Evolutionary conservation across 2,888 invertebrate species (phyloP), one percentile per base, ranked within the genome.

Genomic region (Dasypogon diadema): DNA sequence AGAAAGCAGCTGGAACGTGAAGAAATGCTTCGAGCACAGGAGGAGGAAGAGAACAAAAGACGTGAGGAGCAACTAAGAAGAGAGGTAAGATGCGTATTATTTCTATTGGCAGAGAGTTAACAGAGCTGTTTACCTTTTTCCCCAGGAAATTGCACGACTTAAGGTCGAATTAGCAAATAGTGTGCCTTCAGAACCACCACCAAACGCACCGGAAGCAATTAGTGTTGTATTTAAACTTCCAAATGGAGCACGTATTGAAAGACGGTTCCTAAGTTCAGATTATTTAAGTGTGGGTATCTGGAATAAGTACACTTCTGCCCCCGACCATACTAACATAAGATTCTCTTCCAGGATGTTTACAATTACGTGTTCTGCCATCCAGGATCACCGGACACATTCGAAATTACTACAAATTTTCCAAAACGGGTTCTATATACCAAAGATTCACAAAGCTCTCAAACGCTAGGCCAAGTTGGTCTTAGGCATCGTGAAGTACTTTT

Each of bases 331-430:
- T 46, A 5, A 76, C 16, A 75, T 60, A 75, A n/a, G 73, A 79
- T 80, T 76, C 79, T 79, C 78, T 89, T 90, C 34, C 88, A 98
- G 97, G 93, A 94, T 84, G 90, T 99, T 78, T 97, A 96, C 87
- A 93, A 96, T 86, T 98, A 94, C 87, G 94, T 98, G 79, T 97
- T 98, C 87, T 97, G 97, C 83, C 96, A 98, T 87, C 95, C 96
- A 2, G 91, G 92, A 81, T 92, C 98, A 12, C 98, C 98, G 1
- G 91, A 96, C 84, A 92, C 93, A 83, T 98, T 98, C 84, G 96
- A 98, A 88, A 96, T 98, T 79, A 95, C 96, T 63, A 97, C 96
- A 79, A 98, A 97, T 87, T 98, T 96, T 85, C 98, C 98, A 0
- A 94, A 96, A 84, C 91, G 95, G 79, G 91, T 93, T 77, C 87